Conservation (phyloP, 2,888 invertebrate species). For the Brassicogethes aeneus region DNA sequence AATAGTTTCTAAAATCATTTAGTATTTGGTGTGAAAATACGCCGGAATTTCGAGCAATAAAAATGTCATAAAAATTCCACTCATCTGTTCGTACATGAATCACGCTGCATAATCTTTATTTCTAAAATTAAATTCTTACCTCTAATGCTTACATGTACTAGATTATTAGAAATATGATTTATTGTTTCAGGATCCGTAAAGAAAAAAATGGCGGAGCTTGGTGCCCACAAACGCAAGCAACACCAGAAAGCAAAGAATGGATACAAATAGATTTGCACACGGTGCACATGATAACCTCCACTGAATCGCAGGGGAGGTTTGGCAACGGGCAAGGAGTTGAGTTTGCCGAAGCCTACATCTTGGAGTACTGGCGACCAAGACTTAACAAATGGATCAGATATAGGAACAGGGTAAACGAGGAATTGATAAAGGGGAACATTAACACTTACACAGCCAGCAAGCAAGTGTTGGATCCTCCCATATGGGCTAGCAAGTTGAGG, state of each 20-base stretch:
- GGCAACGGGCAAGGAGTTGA: slow-evolving; percentile 88
- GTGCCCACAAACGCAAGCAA: slow-evolving; percentile 80
- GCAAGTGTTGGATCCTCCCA: slow-evolving; percentile 67
- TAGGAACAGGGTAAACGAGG: slow-evolving; percentile 54
- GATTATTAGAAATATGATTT: too few relatives aligned
- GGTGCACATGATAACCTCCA: slow-evolving; percentile 72
- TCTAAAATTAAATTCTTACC: not conserved
- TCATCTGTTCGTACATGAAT: not conserved
- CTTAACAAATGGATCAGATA: slow-evolving; percentile 78
- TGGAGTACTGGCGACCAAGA: slow-evolving; percentile 78
- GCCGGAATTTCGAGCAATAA: not conserved
- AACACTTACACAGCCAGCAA: slow-evolving; percentile 81
- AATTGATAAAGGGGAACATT: slow-evolving; percentile 75
- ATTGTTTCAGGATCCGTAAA: slow-evolving; percentile 74
- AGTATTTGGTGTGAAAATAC: not conserved
- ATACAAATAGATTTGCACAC: slow-evolving; percentile 70
- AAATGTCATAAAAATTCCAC: not conserved
- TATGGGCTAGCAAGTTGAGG: slow-evolving; percentile 77
- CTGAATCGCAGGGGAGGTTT: slow-evolving; percentile 81
- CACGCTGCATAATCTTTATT: not conserved
- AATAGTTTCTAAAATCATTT: too few relatives aligned
- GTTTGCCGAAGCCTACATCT: slow-evolving; percentile 71
- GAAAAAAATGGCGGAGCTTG: slow-evolving; percentile 85
- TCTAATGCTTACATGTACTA: not conserved
- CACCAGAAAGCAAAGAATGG: slow-evolving; percentile 69